A percentile compares a stretch with the other conserved stretches of the same genome.
phyloP scores from a whole-genome alignment of 2,113 vertebrate genomes.

The Solenodon paradoxus region DNA sequence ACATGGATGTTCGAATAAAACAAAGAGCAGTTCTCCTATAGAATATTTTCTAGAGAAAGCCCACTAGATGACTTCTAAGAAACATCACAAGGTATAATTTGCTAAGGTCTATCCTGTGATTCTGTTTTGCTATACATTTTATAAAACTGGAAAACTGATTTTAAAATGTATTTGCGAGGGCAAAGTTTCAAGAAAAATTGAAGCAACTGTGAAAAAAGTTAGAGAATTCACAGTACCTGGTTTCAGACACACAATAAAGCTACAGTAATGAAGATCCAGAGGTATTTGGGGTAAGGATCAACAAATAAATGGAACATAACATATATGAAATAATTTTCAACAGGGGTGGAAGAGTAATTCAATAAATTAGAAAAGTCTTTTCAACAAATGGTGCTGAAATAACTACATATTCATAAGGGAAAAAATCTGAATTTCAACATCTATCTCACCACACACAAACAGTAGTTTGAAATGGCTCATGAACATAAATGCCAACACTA shows the following conservation, averaged over 20 bases:
- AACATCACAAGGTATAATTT: neutral
- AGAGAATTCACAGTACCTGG: neutral
- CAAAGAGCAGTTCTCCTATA: neutral
- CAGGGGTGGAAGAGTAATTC: neutral
- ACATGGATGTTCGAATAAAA: neutral
- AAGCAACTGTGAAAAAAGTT: constrained; percentile 9
- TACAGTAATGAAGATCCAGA: neutral
- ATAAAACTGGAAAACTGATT: neutral
- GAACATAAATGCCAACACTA: neutral
- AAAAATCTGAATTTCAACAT: neutral
- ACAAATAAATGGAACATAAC: neutral
- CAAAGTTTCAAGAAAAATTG: neutral
- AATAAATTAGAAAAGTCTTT: neutral
- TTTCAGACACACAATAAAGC: neutral
- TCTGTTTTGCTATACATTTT: neutral
- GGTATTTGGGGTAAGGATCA: neutral
- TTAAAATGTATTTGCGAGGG: neutral
- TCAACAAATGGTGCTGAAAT: neutral
- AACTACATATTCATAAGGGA: neutral
- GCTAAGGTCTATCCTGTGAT: neutral
- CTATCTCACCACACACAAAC: neutral
- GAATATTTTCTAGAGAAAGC: neutral
- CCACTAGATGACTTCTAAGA: neutral
- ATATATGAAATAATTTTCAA: neutral
- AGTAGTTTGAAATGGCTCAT: neutral